These are phyloP conservation scores for Drosophila pseudotalamancana DNA, from an alignment of 2,888 invertebrate species.

Conservation along the genomic window DNA sequence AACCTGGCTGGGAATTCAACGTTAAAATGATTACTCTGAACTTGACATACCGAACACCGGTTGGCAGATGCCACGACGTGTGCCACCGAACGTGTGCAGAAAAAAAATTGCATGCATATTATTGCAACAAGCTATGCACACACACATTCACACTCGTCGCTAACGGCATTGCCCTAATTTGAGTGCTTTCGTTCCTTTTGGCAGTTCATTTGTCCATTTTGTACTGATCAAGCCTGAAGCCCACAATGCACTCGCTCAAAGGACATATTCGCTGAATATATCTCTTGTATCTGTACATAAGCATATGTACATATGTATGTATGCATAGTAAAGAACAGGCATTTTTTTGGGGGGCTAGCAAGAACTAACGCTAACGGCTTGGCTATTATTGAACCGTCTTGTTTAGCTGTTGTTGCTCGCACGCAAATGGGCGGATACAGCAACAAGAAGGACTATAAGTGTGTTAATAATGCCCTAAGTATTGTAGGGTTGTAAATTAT, in stretches of 20 bases:
- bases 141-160: constrained; percentile 2
- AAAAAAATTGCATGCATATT: constrained; percentile 37
- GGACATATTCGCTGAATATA: background rate
- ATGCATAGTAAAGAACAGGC: constrained; percentile 1
- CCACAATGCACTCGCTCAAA: constrained; percentile 54
- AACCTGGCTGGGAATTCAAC: constrained; percentile 16
- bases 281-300: constrained; percentile 9
- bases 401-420: constrained; percentile 27
- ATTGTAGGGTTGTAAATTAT: constrained; percentile 43
- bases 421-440: constrained; percentile 48
- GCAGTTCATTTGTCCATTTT: constrained; percentile 55
- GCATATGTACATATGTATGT: too few relatives aligned
- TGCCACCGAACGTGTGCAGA: constrained; percentile 11
- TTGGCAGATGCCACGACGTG: background rate
- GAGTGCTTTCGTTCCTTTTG: constrained; percentile 22
- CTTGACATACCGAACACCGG: constrained; percentile 39
- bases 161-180: background rate
- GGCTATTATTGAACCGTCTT: constrained; percentile 53
- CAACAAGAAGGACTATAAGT: constrained; percentile 25
- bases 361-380: constrained; percentile 11
- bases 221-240: constrained; percentile 33
- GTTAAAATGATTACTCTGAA: constrained; percentile 54
- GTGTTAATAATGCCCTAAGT: constrained; percentile 52
- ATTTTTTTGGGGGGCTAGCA: constrained; percentile 8
- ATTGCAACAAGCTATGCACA: constrained; percentile 27